phyloP scores from a whole-genome alignment of 53 echinoderm and acorn worm genomes.

The Stichopus horrens region DNA sequence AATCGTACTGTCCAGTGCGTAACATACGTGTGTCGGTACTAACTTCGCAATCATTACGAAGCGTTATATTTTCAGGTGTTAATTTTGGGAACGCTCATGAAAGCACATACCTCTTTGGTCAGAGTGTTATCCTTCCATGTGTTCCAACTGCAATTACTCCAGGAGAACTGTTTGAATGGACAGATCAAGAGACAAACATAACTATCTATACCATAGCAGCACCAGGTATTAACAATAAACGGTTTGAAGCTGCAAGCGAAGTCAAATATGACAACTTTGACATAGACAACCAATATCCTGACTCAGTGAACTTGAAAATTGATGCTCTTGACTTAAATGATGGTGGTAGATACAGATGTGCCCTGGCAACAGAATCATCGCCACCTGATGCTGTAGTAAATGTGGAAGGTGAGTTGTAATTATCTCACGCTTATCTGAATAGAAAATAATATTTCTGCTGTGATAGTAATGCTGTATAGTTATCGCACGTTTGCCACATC shows the following conservation, averaged over 20 bases:
- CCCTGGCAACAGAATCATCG: background rate
- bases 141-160: background rate
- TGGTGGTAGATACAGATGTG: background rate
- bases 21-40: no score
- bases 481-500: no score
- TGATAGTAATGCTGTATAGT: no score
- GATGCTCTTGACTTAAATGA: background rate
- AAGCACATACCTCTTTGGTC: background rate
- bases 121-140: background rate
- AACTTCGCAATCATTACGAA: no score
- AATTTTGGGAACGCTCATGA: no score
- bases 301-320: background rate
- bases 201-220: background rate
- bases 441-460: no score
- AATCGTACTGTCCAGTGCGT: no score
- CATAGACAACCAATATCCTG: background rate
- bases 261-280: background rate
- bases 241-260: background rate
- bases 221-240: background rate
- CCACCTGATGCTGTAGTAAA: background rate
- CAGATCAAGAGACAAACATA: background rate
- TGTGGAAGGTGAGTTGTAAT: constrained; percentile 5
- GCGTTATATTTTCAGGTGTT: no score
- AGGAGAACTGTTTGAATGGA: background rate
- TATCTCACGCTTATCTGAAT: no score